Evolutionary conservation across 2,888 invertebrate genomes (phyloP).

Genomic region (Ptycholaimellus sp.): DNA sequence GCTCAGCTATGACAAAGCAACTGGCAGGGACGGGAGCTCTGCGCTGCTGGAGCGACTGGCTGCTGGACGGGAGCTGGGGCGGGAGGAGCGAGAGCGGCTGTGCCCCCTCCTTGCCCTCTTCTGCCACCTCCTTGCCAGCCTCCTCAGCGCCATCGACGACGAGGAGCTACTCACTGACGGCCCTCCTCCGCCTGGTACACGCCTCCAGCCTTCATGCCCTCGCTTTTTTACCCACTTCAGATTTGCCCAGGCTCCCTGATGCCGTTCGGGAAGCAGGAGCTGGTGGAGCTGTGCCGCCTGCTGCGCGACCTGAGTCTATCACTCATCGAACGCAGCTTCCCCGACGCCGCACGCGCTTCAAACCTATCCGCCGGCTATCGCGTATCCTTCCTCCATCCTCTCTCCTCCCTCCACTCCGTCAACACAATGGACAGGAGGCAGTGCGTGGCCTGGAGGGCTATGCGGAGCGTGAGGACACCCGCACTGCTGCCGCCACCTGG

Average conservation of each 20-base stretch:
- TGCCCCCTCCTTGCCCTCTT: constrained; percentile 57
- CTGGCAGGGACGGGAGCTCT: too few relatives aligned
- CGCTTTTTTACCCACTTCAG: too few relatives aligned
- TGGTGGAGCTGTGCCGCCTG: constrained; percentile 45
- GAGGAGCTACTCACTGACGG: constrained; percentile 42
- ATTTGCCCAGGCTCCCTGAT: constrained; percentile 19
- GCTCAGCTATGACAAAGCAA: too few relatives aligned
- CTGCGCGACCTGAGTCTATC: constrained; percentile 57
- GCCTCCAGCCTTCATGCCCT: too few relatives aligned
- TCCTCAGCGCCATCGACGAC: constrained; percentile 59
- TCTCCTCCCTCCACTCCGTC: too few relatives aligned
- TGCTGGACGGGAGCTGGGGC: too few relatives aligned
- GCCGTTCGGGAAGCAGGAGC: constrained; percentile 49
- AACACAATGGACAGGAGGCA: neutral
- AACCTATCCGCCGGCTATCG: too few relatives aligned
- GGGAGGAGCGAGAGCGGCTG: constrained; percentile 39
- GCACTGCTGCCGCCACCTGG: too few relatives aligned
- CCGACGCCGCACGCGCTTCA: too few relatives aligned
- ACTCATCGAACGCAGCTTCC: constrained; percentile 58
- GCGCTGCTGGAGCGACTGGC: too few relatives aligned
- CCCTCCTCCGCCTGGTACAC: neutral
- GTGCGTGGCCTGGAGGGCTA: neutral
- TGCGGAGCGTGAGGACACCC: too few relatives aligned
- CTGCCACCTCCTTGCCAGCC: constrained; percentile 52
- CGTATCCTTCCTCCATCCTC: neutral